phyloP scores from a whole-genome alignment of 1,140 invertebrate genomes.

The Anastrepha ludens region DNA sequence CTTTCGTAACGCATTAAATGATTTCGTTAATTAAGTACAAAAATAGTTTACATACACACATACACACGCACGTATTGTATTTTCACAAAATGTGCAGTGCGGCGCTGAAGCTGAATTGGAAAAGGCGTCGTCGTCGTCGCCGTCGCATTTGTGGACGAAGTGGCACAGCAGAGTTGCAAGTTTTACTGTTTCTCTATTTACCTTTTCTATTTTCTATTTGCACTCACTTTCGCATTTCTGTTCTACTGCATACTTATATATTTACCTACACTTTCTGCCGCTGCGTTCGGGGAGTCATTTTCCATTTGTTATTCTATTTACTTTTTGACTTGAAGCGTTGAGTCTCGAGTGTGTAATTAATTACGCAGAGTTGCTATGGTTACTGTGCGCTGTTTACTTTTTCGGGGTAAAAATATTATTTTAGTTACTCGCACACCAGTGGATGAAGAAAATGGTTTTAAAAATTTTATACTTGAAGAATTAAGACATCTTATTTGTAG shows the following conservation, averaged over 20 bases:
- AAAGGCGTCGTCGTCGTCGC: no score
- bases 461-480: no score
- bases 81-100: not conserved
- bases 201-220: not conserved
- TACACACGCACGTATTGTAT: no score
- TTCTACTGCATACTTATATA: no score
- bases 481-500: no score
- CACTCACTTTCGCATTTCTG: not conserved
- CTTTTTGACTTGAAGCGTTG: not conserved
- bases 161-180: not conserved
- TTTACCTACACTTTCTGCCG: no score
- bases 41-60: not conserved
- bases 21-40: constrained; percentile 2
- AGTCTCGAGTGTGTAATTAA: constrained; percentile 10
- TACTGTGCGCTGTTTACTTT: not conserved
- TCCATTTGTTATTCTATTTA: not conserved
- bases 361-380: not conserved
- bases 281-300: not conserved
- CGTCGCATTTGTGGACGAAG: not conserved
- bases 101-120: no score
- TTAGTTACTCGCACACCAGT: not conserved
- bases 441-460: no score
- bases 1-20: not conserved
- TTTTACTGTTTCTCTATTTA: not conserved
- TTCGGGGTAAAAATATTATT: not conserved